Evolutionary conservation across 1,140 invertebrate species (phyloP), one percentile per base, ranked within the genome.

Genomic region (Lepidurus arcticus): DNA sequence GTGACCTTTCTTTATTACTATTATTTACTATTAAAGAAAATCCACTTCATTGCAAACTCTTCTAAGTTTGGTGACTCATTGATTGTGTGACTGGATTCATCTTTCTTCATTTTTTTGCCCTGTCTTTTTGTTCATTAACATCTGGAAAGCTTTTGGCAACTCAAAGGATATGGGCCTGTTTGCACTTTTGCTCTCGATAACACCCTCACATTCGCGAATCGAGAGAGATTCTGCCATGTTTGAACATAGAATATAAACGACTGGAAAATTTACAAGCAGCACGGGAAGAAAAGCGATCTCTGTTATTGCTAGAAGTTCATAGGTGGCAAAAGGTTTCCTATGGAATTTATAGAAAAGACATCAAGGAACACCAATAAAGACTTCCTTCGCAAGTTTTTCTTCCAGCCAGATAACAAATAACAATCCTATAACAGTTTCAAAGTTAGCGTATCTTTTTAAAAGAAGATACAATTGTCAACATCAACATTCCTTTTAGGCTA

Each of bases 121-220:
- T 21, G 16, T 65, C 7, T 65, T 65, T 16, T 13, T 16, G 47
- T 65, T 65, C 16, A 7, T 65, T 65, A 13, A 13, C 53, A 65
- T n/a, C 53, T 65, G 53, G 53, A 65, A 65, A 65, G 13, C 53
- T 6, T 65, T 65, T 65, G 53, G 53, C 53, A 65, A 21, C 53
- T 7, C 13, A 7, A 21, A 65, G n/a, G 2, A 34, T 34, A 34
- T 34, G 4, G 53, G 53, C 53, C 21, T 65, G n/a, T 65, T 65
- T 34, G 34, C 2, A 34, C 53, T 16, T 65, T 65, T 13, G 16
- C n/a, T n/a, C 53, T 65, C 16, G n/a, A n/a, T n/a, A 13, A 65
- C 16, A 65, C 21, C 53, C 16, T 21, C n/a, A 65, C 4, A 65
- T 65, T 65, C 53, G n/a, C n/a, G 34, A 34, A 34, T 34, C 4